These are phyloP conservation scores for Nezara viridula DNA, from an alignment of 2,888 invertebrate genomes.

Conservation along the genomic window DNA sequence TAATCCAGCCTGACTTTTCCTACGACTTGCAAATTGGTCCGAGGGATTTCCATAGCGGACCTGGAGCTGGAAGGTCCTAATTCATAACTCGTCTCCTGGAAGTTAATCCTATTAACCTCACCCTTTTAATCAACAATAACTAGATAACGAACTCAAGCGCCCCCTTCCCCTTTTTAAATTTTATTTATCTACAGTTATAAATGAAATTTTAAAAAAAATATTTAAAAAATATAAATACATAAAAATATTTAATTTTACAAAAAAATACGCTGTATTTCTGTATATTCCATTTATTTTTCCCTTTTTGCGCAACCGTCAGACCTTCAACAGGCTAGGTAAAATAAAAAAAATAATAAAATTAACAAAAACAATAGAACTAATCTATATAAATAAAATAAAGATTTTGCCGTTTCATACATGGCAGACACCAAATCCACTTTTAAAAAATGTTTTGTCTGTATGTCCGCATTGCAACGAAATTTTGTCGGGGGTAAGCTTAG, in stretches of 20 bases:
- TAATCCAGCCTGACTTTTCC: background rate
- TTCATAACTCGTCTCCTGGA: background rate
- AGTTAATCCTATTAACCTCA: background rate
- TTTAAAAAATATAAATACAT: background rate
- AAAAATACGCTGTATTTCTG: too few relatives aligned
- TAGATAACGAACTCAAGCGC: background rate
- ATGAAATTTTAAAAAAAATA: background rate
- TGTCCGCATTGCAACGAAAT: too few relatives aligned
- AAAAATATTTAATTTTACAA: background rate
- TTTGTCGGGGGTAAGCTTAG: too few relatives aligned
- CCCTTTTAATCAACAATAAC: conserved; percentile 27
- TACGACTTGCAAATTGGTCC: background rate
- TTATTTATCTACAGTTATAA: background rate
- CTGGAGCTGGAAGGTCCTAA: background rate
- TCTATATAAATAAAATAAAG: too few relatives aligned
- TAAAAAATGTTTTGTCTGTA: too few relatives aligned
- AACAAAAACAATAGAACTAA: too few relatives aligned
- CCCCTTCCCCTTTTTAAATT: background rate
- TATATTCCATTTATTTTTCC: too few relatives aligned
- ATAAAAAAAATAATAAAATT: too few relatives aligned
- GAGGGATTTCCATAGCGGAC: background rate
- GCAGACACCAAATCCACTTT: too few relatives aligned
- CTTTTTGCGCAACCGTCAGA: too few relatives aligned
- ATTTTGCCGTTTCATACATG: too few relatives aligned
- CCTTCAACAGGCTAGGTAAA: too few relatives aligned